phyloP scores from a whole-genome alignment of 2,888 invertebrate species.

The Cynaeus angustus region DNA sequence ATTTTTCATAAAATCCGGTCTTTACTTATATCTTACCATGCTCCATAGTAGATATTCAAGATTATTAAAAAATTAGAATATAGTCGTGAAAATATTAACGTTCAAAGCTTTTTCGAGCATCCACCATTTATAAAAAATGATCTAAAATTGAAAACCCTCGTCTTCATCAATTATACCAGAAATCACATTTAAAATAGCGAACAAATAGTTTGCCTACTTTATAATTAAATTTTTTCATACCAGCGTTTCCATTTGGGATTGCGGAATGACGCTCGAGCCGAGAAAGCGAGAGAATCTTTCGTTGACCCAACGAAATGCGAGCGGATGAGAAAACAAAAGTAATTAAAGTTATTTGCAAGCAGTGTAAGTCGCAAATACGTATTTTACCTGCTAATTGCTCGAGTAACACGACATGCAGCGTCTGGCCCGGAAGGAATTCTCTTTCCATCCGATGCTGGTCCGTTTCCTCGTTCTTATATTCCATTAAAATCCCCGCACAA shows the following conservation, averaged over 20 bases:
- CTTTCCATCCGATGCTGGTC: conserved; percentile 11
- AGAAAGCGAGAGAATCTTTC: conserved; percentile 4
- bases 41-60: too few relatives aligned
- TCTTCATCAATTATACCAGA: too few relatives aligned
- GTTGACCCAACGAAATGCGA: conserved; percentile 25
- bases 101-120: too few relatives aligned
- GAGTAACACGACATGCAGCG: conserved; percentile 50
- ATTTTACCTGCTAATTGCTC: conserved; percentile 51
- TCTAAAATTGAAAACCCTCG: too few relatives aligned
- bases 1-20: too few relatives aligned
- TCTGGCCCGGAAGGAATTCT: conserved; percentile 32
- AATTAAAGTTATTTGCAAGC: conserved; percentile 54
- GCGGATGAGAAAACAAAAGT: conserved; percentile 45
- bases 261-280: conserved; percentile 1
- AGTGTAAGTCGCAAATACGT: conserved; percentile 45
- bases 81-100: too few relatives aligned
- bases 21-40: too few relatives aligned
- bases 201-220: not conserved
- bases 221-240: conserved; percentile 2
- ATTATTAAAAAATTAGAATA: too few relatives aligned
- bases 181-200: too few relatives aligned
- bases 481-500: conserved; percentile 61
- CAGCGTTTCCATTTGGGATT: conserved; percentile 7
- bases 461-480: conserved; percentile 47
- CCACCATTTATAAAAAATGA: too few relatives aligned